phyloP scores from a whole-genome alignment of 2,113 vertebrate genomes.

The Bujurquina vittata region DNA sequence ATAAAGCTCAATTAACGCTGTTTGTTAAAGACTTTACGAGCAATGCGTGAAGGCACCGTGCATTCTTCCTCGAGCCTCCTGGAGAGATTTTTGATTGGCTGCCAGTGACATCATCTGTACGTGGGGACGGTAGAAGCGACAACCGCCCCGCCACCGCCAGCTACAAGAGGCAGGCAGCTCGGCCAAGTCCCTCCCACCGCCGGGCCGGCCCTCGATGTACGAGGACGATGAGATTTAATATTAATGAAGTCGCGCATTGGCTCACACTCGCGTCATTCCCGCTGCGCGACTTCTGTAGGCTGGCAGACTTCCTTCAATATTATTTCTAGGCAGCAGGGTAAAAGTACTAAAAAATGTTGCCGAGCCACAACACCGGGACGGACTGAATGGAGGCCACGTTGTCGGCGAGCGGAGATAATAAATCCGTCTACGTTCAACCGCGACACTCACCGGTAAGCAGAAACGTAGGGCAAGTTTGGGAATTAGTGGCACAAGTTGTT shows the following conservation, averaged over 20 bases:
- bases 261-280: slow-evolving; percentile 66
- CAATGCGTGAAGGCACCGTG: slow-evolving; percentile 44
- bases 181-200: slow-evolving; percentile 46
- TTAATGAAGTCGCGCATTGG: slow-evolving; percentile 77
- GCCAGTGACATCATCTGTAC: slow-evolving; percentile 91
- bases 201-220: slow-evolving; percentile 65
- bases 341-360: slow-evolving; percentile 88
- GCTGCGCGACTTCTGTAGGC: slow-evolving; percentile 68
- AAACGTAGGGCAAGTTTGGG: slow-evolving; percentile 59
- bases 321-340: slow-evolving; percentile 85
- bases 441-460: slow-evolving; percentile 66
- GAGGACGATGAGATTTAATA: slow-evolving; percentile 50
- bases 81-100: slow-evolving; percentile 85
- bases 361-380: slow-evolving; percentile 81
- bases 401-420: slow-evolving; percentile 59
- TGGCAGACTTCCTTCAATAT: slow-evolving; percentile 81
- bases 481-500: slow-evolving; percentile 42
- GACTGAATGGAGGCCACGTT: slow-evolving; percentile 81
- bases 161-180: slow-evolving; percentile 12
- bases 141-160: slow-evolving; percentile 32
- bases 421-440: slow-evolving; percentile 55
- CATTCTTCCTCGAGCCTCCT: slow-evolving; percentile 48
- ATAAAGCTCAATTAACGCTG: neutral
- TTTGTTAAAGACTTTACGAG: slow-evolving; percentile 24
- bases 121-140: slow-evolving; percentile 55